Percentiles rank a stretch among this genome's conserved stretches.
These are phyloP conservation scores for Crioceris asparagi DNA, from an alignment of 2,888 invertebrate species.

Conservation along the genomic window DNA sequence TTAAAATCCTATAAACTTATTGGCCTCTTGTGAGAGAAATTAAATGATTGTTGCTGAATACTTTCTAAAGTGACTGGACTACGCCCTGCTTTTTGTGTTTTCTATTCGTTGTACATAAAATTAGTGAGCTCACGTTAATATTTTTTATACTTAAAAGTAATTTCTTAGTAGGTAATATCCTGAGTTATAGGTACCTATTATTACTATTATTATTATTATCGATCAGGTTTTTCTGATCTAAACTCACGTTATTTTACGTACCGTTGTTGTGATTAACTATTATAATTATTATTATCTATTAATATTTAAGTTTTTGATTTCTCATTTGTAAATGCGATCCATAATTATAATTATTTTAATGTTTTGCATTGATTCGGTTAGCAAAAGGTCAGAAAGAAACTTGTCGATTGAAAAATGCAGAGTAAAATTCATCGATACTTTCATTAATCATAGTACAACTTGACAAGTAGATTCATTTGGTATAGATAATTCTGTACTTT, in stretches of 20 bases:
- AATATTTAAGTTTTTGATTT: constrained; percentile 26
- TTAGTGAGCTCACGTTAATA: constrained; percentile 33
- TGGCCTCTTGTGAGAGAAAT: too few species aligned
- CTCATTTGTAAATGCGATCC: constrained; percentile 20
- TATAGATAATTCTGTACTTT: too few species aligned
- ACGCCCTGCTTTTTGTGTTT: too few species aligned
- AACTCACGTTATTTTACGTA: constrained; percentile 31
- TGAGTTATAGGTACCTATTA: constrained; percentile 25
- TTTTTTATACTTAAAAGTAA: constrained; percentile 31
- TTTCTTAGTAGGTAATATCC: constrained; percentile 26
- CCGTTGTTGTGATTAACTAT: constrained; percentile 35
- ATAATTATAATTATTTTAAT: constrained; percentile 5
- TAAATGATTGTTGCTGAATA: background rate
- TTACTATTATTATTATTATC: constrained; percentile 16
- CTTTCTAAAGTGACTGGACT: too few species aligned
- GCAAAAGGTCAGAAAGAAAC: too few species aligned
- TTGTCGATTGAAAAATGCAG: too few species aligned
- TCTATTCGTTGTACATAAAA: constrained; percentile 35
- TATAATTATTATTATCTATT: constrained; percentile 14
- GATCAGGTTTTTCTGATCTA: constrained; percentile 32
- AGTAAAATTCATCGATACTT: too few species aligned
- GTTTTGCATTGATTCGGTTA: too few species aligned
- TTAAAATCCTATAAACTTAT: too few species aligned
- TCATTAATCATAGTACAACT: too few species aligned
- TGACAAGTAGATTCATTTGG: too few species aligned